phyloP scores from a whole-genome alignment of 1,140 invertebrate genomes.

The Delia radicum region DNA sequence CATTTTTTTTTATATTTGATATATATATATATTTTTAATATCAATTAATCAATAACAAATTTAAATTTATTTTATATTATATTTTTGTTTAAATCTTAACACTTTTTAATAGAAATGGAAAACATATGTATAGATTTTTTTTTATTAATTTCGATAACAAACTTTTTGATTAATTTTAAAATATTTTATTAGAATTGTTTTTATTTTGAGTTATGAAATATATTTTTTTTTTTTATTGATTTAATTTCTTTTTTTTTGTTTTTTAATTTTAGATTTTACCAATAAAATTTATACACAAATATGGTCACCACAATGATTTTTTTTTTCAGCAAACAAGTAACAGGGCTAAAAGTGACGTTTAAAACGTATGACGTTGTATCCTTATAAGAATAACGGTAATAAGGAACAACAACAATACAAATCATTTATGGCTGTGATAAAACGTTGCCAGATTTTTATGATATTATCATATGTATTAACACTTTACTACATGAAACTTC shows the following conservation, averaged over 20 bases:
- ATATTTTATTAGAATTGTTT: neutral
- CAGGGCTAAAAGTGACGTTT: constrained; percentile 1
- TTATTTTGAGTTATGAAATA: neutral
- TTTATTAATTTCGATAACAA: neutral
- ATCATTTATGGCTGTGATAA: too few species aligned
- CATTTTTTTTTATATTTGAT: neutral
- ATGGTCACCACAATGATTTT: neutral
- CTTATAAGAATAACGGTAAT: neutral
- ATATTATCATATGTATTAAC: too few species aligned
- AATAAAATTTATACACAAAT: neutral
- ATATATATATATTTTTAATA: neutral
- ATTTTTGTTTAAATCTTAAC: neutral
- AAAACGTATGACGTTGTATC: neutral
- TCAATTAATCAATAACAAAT: neutral
- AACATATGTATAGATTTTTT: neutral
- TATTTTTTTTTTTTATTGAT: neutral
- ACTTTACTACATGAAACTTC: too few species aligned
- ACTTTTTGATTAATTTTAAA: neutral
- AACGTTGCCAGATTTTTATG: too few species aligned
- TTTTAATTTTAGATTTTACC: neutral
- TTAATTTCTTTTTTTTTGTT: too few species aligned
- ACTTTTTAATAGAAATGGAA: neutral
- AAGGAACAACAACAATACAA: too few species aligned
- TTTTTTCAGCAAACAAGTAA: neutral
- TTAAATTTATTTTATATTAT: neutral